Conservation (phyloP, 2,113 vertebrate species). For the Dipodomys spectabilis region DNA sequence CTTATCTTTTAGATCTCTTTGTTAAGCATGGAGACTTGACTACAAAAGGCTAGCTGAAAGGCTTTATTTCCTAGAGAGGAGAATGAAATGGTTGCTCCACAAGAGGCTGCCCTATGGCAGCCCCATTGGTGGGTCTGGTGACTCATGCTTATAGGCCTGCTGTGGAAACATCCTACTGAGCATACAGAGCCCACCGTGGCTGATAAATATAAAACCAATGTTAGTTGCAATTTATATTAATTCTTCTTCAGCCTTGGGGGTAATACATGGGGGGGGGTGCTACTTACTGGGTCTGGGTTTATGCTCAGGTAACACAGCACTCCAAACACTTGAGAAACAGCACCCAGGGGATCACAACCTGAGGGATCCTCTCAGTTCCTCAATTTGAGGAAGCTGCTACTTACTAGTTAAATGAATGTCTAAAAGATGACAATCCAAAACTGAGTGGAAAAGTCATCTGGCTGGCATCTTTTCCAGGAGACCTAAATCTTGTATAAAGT, state of each 20-base stretch:
- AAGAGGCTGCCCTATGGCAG: neutral
- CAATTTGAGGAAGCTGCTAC: neutral
- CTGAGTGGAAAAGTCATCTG: too few species aligned
- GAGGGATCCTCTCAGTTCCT: neutral
- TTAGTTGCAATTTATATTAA: neutral
- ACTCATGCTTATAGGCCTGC: constrained; percentile 5
- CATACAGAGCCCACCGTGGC: neutral
- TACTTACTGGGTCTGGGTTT: neutral
- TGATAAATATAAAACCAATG: constrained; percentile 37
- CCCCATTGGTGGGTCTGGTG: neutral
- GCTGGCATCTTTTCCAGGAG: neutral
- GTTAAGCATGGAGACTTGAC: neutral
- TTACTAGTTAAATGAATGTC: neutral
- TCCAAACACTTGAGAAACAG: neutral
- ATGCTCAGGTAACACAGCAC: neutral
- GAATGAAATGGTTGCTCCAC: neutral
- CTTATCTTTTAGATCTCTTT: neutral
- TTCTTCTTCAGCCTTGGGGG: neutral
- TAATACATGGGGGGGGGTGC: neutral
- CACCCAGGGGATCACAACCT: neutral
- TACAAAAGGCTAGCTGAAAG: neutral
- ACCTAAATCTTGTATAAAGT: neutral
- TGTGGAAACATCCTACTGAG: neutral
- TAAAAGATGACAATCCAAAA: neutral
- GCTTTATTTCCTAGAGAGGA: neutral